These are phyloP conservation scores for Leptobrachium leishanense DNA, from an alignment of 2,113 vertebrate species.

Conservation along the genomic window DNA sequence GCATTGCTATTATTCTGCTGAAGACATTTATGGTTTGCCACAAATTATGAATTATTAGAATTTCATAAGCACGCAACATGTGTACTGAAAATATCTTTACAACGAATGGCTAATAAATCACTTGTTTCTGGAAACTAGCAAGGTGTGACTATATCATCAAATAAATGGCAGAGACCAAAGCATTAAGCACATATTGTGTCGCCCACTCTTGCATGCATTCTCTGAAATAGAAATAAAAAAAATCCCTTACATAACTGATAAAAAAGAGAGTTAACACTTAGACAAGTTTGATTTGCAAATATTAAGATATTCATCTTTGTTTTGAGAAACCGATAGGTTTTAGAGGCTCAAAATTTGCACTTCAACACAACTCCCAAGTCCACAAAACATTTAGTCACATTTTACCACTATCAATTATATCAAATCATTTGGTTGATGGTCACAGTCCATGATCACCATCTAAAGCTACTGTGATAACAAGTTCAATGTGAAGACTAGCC, in stretches of 20 bases:
- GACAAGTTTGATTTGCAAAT: slow-evolving; percentile 50
- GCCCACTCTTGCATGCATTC: slow-evolving; percentile 72
- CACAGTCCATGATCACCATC: too few relatives aligned
- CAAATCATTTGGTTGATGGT: too few relatives aligned
- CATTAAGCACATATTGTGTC: slow-evolving; percentile 65
- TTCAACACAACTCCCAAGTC: too few relatives aligned
- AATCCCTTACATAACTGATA: slow-evolving; percentile 57
- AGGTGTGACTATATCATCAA: slow-evolving; percentile 65
- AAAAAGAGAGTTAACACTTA: slow-evolving; percentile 57
- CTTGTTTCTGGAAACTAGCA: slow-evolving; percentile 63
- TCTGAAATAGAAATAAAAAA: slow-evolving; percentile 64
- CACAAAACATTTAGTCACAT: too few relatives aligned
- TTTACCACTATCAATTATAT: too few relatives aligned
- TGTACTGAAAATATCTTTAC: slow-evolving; percentile 2
- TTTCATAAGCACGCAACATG: neutral
- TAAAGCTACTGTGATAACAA: too few relatives aligned
- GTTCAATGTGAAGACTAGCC: too few relatives aligned
- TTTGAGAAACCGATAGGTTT: slow-evolving; percentile 54
- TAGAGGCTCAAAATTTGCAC: too few relatives aligned
- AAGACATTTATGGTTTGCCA: slow-evolving; percentile 1
- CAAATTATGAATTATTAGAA: neutral
- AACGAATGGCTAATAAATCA: slow-evolving; percentile 51
- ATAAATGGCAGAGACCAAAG: slow-evolving; percentile 69
- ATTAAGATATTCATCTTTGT: slow-evolving; percentile 54
- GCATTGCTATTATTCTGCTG: neutral